phyloP scores from a whole-genome alignment of 2,113 vertebrate genomes.

The Petaurus breviceps region DNA sequence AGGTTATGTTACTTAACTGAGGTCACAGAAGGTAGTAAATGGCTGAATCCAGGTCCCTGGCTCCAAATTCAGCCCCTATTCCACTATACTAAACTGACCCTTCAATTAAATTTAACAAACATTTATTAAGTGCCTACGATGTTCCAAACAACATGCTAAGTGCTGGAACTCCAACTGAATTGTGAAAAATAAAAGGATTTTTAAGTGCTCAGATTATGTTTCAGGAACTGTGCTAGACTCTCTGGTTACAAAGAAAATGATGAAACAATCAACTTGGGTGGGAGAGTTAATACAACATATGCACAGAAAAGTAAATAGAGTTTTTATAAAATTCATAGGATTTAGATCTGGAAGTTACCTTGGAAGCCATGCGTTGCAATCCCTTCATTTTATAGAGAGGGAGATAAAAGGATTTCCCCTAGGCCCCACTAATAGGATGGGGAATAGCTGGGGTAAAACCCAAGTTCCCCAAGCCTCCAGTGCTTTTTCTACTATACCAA shows the following conservation, averaged over 20 bases:
- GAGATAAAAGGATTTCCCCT: background rate
- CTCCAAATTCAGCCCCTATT: background rate
- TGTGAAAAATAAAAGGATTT: background rate
- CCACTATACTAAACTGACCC: background rate
- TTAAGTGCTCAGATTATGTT: background rate
- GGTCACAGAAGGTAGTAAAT: background rate
- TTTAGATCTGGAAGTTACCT: background rate
- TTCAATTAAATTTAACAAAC: background rate
- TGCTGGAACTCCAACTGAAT: background rate
- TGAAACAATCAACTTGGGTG: background rate
- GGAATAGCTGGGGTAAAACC: background rate
- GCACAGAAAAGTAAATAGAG: background rate
- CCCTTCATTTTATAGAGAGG: background rate
- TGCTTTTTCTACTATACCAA: background rate
- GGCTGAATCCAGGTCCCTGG: background rate
- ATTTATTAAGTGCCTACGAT: background rate
- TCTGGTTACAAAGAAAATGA: background rate
- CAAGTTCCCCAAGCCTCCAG: background rate
- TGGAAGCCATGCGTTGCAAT: background rate
- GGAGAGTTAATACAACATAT: background rate
- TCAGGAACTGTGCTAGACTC: background rate
- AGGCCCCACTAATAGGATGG: background rate
- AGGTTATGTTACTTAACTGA: background rate
- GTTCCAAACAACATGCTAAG: background rate
- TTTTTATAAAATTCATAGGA: background rate